Evolutionary conservation across 2,113 vertebrate species (phyloP), one percentile per base, ranked within the genome.

Genomic region (Condylura cristata): DNA sequence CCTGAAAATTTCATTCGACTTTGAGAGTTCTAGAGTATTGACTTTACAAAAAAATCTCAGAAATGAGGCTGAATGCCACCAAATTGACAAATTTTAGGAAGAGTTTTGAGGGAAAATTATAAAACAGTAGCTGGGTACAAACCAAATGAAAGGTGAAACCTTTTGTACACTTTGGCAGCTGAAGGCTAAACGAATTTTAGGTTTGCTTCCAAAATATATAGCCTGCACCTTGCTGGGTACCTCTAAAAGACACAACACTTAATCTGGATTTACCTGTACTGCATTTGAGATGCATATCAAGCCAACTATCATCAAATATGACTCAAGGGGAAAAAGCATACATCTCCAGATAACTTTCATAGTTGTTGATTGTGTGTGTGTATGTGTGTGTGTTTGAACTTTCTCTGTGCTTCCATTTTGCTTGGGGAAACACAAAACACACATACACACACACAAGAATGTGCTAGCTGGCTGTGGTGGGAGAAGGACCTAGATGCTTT

Each of bases 241-340:
- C 34, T 81, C 84, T 41, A 56, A 68, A 79, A 96, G 82, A 60
- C 89, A 70, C 26, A 56, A 86, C 75, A 72, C 53, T 84, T 78
- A 37, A 92, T 88, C 95, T 95, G 91, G 89, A 89, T 93, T 87
- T 97, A 96, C 93, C 81, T 81, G 87, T 80, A 78, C 24, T 81
- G 68, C 85, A 85, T 96, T 87, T 95, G 91, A 96, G 90, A 95
- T 96, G 70, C 48, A 48, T 96, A 93, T 96, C 95, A 53, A 76
- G 41, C 44, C 66, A 76, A 20, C 60, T 51, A 37, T 72, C 65
- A 86, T 44, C 86, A 81, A n/a, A 44, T 84, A 65, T 85, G 94
- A 96, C 95, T 96, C 86, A 94, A 92, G 91, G 80, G 93, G 76
- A 41, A 89, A 95, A 93, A 39, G 28, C 56, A 74, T 37, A n/a